Evolutionary conservation across 2,113 vertebrate genomes (phyloP).

Genomic region (Varanus komodoensis): DNA sequence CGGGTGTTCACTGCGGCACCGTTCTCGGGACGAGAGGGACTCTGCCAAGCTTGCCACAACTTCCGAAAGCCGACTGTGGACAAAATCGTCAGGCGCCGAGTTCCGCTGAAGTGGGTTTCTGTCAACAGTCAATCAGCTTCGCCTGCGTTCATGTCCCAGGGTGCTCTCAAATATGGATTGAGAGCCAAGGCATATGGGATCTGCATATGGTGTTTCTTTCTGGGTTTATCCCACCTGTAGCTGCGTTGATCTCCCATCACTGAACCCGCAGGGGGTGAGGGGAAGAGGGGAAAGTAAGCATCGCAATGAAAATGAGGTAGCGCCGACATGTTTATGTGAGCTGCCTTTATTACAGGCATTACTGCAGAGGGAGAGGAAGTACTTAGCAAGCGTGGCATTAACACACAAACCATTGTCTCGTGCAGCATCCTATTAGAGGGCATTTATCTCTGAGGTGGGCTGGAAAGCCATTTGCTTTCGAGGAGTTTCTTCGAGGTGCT

Average conservation of each 20-base stretch:
- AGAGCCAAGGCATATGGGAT: conserved; percentile 74
- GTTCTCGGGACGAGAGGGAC: background rate
- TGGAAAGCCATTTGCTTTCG: conserved; percentile 54
- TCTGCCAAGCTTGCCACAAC: background rate
- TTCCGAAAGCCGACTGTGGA: background rate
- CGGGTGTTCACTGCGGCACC: background rate
- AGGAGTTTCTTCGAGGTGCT: conserved; percentile 47
- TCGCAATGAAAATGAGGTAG: conserved; percentile 53
- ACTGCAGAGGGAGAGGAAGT: conserved; percentile 42
- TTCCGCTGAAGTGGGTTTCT: background rate
- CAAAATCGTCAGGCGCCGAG: background rate
- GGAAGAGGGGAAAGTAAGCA: conserved; percentile 46
- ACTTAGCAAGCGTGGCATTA: conserved; percentile 60
- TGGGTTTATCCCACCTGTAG: conserved; percentile 70
- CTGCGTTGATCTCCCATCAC: conserved; percentile 62
- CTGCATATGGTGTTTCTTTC: conserved; percentile 66
- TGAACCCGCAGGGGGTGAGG: conserved; percentile 56
- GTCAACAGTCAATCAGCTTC: conserved; percentile 13
- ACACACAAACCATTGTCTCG: conserved; percentile 43
- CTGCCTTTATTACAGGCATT: conserved; percentile 66
- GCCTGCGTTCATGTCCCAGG: conserved; percentile 10
- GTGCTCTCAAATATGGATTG: conserved; percentile 22
- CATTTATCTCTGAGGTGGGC: conserved; percentile 45
- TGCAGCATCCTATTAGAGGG: conserved; percentile 49
- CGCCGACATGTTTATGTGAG: conserved; percentile 48